Evolutionary conservation across 2,113 vertebrate species (phyloP).

Genomic region (Hippocampus zosterae): DNA sequence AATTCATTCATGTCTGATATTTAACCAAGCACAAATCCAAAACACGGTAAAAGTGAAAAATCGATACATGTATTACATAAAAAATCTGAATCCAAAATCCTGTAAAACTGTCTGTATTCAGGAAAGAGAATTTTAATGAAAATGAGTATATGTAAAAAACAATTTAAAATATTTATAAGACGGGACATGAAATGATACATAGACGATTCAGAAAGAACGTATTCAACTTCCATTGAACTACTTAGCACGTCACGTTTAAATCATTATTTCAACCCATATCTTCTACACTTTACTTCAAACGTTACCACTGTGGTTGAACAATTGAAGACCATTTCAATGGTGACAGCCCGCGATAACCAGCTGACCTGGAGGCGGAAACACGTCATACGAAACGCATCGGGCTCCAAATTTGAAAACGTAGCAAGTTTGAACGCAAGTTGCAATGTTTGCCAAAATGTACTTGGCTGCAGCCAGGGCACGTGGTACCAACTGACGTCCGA

Average conservation of each 20-base stretch:
- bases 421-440: not conserved
- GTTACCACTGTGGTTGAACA: too few species aligned
- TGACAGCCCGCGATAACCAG: conserved; percentile 6
- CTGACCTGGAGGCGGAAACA: conserved; percentile 26
- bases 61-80: not conserved
- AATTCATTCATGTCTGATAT: not conserved
- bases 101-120: not conserved
- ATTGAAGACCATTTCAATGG: conserved; percentile 32
- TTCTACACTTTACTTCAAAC: too few species aligned
- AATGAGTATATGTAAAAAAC: not conserved
- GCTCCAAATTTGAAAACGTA: conserved; percentile 68
- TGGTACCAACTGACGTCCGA: not conserved
- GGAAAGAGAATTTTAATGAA: not conserved
- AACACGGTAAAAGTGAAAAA: not conserved
- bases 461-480: not conserved
- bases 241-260: too few species aligned
- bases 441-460: conserved; percentile 13
- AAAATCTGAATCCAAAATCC: not conserved
- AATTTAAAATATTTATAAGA: too few species aligned
- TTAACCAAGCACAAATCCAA: not conserved
- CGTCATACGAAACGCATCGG: conserved; percentile 15
- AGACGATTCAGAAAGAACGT: too few species aligned
- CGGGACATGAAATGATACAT: too few species aligned
- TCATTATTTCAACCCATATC: too few species aligned
- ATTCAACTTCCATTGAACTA: too few species aligned